Conservation (phyloP, 2,888 invertebrate genomes). For the Bruchidius siliquastri region DNA sequence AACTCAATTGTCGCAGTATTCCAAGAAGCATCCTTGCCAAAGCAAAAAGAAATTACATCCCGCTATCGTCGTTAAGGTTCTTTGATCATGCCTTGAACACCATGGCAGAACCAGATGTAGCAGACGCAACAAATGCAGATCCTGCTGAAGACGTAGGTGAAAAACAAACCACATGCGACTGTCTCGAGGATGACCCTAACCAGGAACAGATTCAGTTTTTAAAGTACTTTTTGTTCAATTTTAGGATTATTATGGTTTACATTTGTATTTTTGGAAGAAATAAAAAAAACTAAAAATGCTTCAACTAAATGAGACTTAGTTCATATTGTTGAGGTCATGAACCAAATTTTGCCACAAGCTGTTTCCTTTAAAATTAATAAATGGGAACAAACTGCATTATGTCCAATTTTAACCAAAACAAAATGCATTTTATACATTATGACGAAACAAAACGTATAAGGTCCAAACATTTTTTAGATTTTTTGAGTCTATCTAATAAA, state of each 20-base stretch:
- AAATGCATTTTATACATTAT: conserved; percentile 7
- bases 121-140: not conserved
- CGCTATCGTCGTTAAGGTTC: conserved; percentile 7
- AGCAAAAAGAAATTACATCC: too few species aligned
- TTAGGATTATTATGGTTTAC: not conserved
- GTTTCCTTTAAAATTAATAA: conserved; percentile 4
- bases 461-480: conserved; percentile 5
- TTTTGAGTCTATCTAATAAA: conserved; percentile 2
- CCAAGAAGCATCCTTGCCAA: too few species aligned
- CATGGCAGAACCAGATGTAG: not conserved
- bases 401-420: conserved; percentile 9
- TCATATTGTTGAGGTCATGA: too few species aligned
- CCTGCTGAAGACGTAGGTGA: conserved; percentile 7
- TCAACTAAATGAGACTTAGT: too few species aligned
- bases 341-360: too few species aligned
- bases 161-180: not conserved
- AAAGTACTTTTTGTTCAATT: not conserved
- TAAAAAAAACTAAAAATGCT: too few species aligned
- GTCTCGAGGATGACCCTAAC: too few species aligned
- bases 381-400: conserved; percentile 5
- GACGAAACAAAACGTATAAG: conserved; percentile 9
- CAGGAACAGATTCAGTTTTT: too few species aligned
- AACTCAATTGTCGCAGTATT: too few species aligned
- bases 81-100: conserved; percentile 12
- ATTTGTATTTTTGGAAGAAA: too few species aligned